Base-by-base conservation (phyloP, 1,140 invertebrate genomes). In the Drosophila sechellia region DNA sequence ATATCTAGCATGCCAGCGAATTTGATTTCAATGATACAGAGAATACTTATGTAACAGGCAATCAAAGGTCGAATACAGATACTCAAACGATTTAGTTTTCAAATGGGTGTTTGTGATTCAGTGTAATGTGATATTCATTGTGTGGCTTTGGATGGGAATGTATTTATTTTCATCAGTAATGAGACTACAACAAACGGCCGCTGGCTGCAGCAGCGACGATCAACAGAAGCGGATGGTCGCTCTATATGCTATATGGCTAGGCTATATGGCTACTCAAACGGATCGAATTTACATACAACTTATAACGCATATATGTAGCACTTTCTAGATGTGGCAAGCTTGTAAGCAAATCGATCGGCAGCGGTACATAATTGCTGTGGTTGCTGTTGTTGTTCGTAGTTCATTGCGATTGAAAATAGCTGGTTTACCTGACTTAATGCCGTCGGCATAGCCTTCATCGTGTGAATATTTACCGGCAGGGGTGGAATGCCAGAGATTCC, bases 341-440 rank as follows among this genome's bases (percentile, higher is more conserved):
- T 39, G 50, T 56, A 70, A 70, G 65, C 66, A 66, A 60, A 39
- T 68, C 25, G 35, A 68, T 68, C 40, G 57, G 40, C 42, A 60
- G 64, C 49, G 48, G 37, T 59, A 15, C 15, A 15, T 15, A 49
- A 37, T 50, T 46, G 54, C 69, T 64, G 66, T 59, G 45, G 27
- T 70, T 65, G 61, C 77, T 78, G 64, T 78, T 74, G 72, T 78
- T 77, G 72, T 78, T 79, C 57, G 72, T 86, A 72, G 86, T 90
- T 91, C 75, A 91, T 91, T 91, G 71, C 65, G 69, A 89, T 91
- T 79, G 85, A 91, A 91, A 91, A 91, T 91, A 91, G 80, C 79
- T 86, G 75, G 83, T 91, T 91, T 91, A 91, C 90, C 90, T 91
- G 90, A 91, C 90, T 91, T 91, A 91, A 91, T 91, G 90, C 90